Evolutionary conservation across 2,113 vertebrate species (phyloP).

Genomic region (Oncorhynchus nerka): DNA sequence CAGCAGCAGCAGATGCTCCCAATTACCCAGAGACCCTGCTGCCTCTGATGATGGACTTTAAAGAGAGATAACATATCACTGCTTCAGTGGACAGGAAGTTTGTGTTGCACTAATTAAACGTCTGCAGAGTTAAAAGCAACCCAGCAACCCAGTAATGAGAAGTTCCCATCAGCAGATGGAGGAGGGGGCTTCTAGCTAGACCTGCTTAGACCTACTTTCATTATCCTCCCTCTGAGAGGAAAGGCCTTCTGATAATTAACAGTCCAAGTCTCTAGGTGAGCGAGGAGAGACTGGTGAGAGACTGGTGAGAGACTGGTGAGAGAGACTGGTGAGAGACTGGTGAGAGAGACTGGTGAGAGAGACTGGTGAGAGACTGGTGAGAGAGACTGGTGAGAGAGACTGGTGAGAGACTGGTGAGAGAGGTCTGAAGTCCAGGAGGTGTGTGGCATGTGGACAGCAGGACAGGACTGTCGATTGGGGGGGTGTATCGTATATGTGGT

Average conservation of each 20-base stretch:
- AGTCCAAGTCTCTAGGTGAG: not conserved
- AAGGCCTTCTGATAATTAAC: constrained; percentile 7
- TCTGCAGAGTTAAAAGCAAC: constrained; percentile 58
- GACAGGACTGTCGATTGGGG: not conserved
- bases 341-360: too few relatives aligned
- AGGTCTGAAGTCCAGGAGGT: not conserved
- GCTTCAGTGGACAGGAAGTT: constrained; percentile 70
- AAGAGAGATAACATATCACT: constrained; percentile 62
- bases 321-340: too few relatives aligned
- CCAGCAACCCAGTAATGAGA: constrained; percentile 70
- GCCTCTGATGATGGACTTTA: constrained; percentile 67
- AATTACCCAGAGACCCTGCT: constrained; percentile 68
- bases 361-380: too few relatives aligned
- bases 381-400: too few relatives aligned
- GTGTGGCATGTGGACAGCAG: too few relatives aligned
- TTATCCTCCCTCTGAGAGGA: not conserved
- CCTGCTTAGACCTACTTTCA: not conserved
- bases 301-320: too few relatives aligned
- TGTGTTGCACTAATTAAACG: constrained; percentile 76
- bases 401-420: too few relatives aligned
- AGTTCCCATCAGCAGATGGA: constrained; percentile 21
- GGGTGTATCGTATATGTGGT: too few relatives aligned
- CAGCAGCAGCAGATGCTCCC: constrained; percentile 72
- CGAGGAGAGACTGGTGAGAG: not conserved
- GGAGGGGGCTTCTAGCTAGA: not conserved